Conservation (phyloP, 2,113 vertebrate genomes). For the Sphyrna mokarran region DNA sequence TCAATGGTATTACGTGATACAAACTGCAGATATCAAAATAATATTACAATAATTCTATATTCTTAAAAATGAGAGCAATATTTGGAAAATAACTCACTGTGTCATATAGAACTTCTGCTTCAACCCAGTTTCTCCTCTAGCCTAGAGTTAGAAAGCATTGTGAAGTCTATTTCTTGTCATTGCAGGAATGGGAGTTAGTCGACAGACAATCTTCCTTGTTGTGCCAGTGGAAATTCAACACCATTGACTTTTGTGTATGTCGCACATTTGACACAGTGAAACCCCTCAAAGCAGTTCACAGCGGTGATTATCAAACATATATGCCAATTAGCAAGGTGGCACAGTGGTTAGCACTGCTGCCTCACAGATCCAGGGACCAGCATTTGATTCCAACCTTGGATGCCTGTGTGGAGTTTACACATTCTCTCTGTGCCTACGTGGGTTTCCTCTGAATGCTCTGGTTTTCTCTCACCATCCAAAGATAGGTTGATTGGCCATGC, state of each 20-base stretch:
- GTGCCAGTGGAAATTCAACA: neutral
- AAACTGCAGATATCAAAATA: slow-evolving; percentile 26
- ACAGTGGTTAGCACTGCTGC: no score
- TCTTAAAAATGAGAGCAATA: neutral
- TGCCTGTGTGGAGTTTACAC: no score
- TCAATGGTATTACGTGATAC: slow-evolving; percentile 7
- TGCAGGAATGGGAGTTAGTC: neutral
- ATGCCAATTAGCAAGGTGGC: neutral
- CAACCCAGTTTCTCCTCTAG: neutral
- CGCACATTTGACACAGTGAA: neutral
- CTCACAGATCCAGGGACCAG: no score
- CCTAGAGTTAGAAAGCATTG: neutral
- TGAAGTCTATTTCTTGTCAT: neutral
- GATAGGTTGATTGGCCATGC: no score
- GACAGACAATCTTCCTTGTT: neutral
- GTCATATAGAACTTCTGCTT: neutral
- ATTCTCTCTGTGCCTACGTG: no score
- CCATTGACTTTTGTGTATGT: neutral
- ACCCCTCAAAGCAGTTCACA: neutral
- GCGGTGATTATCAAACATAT: neutral
- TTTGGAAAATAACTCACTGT: neutral
- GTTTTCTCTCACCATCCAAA: no score
- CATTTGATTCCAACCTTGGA: no score
- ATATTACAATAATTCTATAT: slow-evolving; percentile 13
- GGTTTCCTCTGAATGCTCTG: no score